These are phyloP conservation scores for Chelonia mydas DNA, from an alignment of 2,797 vertebrate genomes.

Conservation along the genomic window DNA sequence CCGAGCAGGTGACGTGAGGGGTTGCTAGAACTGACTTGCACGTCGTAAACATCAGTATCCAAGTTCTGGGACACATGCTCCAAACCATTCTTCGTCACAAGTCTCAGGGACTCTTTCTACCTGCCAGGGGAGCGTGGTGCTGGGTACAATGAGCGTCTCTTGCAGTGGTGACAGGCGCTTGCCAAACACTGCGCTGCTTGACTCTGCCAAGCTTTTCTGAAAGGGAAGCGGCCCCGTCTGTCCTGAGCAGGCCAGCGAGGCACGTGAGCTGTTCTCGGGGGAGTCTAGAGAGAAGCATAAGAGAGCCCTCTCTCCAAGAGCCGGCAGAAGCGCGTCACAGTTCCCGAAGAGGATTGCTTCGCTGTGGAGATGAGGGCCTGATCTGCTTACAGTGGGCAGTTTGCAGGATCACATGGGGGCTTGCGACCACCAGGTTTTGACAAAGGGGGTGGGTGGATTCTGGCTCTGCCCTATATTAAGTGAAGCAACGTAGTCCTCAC, in stretches of 20 bases:
- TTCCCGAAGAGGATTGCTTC: background rate
- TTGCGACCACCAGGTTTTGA: too few species aligned
- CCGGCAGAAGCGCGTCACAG: background rate
- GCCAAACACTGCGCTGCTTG: too few species aligned
- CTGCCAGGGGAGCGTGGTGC: accelerated
- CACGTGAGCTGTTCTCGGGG: background rate
- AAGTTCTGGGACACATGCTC: background rate
- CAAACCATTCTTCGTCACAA: too few species aligned
- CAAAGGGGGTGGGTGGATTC: background rate
- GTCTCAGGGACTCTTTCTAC: background rate
- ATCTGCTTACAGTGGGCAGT: background rate
- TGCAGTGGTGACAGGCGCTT: too few species aligned
- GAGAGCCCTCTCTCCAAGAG: background rate
- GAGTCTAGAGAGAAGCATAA: background rate
- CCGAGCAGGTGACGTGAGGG: background rate
- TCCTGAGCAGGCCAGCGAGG: too few species aligned
- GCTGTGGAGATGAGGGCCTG: background rate
- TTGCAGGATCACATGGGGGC: background rate
- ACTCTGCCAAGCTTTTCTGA: too few species aligned
- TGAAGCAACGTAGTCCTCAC: too few species aligned
- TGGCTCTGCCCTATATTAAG: background rate
- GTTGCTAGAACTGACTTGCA: background rate
- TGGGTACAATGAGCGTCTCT: accelerated
- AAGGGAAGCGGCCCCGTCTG: too few species aligned
- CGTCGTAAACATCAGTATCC: background rate